A percentile compares a stretch with the other conserved stretches of the same genome.
These are phyloP conservation scores for Bombyx huttoni DNA, from an alignment of 2,888 invertebrate genomes.

Conservation along the genomic window DNA sequence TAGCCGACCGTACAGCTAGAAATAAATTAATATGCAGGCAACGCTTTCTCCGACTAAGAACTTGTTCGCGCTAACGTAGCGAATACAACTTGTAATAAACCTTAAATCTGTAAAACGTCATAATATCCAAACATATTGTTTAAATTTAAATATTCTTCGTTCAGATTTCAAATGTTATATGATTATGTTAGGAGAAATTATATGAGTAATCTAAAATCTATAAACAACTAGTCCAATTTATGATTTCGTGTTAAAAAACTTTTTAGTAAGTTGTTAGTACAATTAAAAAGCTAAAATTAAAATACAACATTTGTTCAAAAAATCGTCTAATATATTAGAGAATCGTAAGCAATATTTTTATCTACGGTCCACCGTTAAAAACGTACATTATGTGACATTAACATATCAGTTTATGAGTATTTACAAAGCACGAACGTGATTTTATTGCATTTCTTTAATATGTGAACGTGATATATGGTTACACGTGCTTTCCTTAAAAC, in stretches of 20 bases:
- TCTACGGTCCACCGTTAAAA: neutral
- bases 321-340: neutral
- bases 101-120: neutral
- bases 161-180: no score
- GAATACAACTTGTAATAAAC: neutral
- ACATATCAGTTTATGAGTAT: neutral
- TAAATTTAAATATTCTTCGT: neutral
- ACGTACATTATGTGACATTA: neutral
- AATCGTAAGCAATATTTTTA: neutral
- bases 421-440: conserved; percentile 15
- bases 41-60: neutral
- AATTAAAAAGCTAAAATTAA: no score
- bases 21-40: neutral
- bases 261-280: no score
- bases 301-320: no score
- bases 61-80: neutral
- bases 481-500: conserved; percentile 17
- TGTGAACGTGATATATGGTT: conserved; percentile 15
- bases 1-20: neutral
- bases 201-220: no score
- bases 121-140: neutral
- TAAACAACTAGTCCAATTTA: no score
- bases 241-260: no score
- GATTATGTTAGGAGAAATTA: no score
- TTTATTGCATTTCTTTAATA: conserved; percentile 11